Conservation (phyloP, 2,113 vertebrate genomes). For the Mastomys coucha region DNA sequence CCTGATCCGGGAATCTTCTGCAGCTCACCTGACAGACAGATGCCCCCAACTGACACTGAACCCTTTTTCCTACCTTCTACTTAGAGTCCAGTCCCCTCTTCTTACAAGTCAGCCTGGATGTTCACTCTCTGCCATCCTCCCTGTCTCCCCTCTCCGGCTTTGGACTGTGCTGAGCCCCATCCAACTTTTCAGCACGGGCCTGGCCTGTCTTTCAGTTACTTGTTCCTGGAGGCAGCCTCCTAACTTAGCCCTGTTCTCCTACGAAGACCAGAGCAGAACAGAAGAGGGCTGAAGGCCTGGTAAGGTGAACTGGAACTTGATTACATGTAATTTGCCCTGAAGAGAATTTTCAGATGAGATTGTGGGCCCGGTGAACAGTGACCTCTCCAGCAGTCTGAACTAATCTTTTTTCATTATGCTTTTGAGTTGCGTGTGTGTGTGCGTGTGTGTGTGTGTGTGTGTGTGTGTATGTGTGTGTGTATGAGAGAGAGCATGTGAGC, state of each 20-base stretch:
- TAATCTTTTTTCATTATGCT: constrained; percentile 69
- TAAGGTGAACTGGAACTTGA: background rate
- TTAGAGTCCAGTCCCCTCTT: background rate
- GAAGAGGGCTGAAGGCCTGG: background rate
- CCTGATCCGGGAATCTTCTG: background rate
- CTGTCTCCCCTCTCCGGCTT: background rate
- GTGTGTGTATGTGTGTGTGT: background rate
- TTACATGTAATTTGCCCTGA: background rate
- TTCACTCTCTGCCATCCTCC: accelerated
- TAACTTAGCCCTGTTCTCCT: background rate
- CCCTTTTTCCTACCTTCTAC: background rate
- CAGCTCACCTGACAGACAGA: background rate
- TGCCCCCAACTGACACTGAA: background rate
- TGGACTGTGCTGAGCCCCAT: no score
- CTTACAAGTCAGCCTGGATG: background rate
- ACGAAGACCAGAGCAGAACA: background rate
- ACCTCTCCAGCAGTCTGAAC: constrained; percentile 50
- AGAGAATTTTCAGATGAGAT: background rate
- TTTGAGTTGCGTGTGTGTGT: constrained; percentile 25
- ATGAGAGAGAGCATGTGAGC: background rate
- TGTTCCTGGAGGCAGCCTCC: background rate
- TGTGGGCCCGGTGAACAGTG: background rate
- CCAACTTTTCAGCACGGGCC: background rate
- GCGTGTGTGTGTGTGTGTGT: background rate
- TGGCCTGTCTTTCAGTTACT: background rate